Evolutionary conservation across 2,797 vertebrate genomes (phyloP).

Genomic region (Scarus forsteni): DNA sequence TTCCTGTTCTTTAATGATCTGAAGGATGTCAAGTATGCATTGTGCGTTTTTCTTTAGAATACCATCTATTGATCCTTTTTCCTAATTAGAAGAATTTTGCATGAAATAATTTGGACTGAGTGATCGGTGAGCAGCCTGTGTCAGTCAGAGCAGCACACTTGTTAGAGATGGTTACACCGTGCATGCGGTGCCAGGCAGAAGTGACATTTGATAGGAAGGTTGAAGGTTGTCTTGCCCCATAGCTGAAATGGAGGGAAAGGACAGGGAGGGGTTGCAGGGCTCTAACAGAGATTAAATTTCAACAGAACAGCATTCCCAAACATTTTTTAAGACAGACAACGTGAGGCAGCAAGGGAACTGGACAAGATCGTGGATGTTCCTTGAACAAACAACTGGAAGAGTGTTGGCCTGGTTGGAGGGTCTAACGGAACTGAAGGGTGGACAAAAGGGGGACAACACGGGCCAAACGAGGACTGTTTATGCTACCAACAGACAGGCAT

Average conservation of each 20-base stretch:
- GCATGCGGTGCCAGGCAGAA: conserved; percentile 49
- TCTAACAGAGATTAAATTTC: conserved; percentile 76
- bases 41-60: too few relatives aligned
- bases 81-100: too few relatives aligned
- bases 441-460: conserved; percentile 23
- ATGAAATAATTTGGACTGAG: not conserved
- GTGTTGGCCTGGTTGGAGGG: conserved; percentile 12
- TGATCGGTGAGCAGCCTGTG: conserved; percentile 24
- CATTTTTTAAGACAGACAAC: conserved; percentile 64
- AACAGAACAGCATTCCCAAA: conserved; percentile 80
- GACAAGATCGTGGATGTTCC: conserved; percentile 52
- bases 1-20: too few relatives aligned
- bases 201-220: conserved; percentile 78
- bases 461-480: conserved; percentile 28
- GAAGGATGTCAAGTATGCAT: too few relatives aligned
- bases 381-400: conserved; percentile 55
- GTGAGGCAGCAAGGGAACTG: conserved; percentile 55
- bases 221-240: conserved; percentile 73
- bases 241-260: conserved; percentile 69
- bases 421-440: conserved; percentile 16
- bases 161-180: conserved; percentile 41
- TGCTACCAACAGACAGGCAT: conserved; percentile 37
- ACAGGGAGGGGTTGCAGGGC: conserved; percentile 65
- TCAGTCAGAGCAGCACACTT: conserved; percentile 50
- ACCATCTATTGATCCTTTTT: too few relatives aligned